These are phyloP conservation scores for Apoda limacodes DNA, from an alignment of 2,888 invertebrate species.

Conservation along the genomic window DNA sequence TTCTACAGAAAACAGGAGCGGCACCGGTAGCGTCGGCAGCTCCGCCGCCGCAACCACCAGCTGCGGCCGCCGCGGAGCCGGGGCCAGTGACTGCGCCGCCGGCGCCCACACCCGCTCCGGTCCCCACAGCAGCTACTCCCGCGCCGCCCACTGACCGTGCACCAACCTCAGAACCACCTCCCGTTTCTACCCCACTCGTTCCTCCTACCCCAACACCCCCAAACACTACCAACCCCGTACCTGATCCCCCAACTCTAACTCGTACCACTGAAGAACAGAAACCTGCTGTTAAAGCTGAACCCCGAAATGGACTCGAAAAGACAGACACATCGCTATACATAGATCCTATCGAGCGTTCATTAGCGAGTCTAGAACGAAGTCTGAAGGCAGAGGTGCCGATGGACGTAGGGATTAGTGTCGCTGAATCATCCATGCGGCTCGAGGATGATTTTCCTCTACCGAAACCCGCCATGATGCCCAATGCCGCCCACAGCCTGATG, in stretches of 20 bases:
- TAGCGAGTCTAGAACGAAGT: constrained; percentile 77
- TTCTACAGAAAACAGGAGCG: constrained; percentile 30
- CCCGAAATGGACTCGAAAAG: constrained; percentile 56
- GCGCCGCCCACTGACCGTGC: constrained; percentile 16
- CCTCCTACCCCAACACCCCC: constrained; percentile 11
- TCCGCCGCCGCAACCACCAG: constrained; percentile 17
- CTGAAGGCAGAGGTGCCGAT: constrained; percentile 69
- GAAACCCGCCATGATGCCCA: constrained; percentile 45
- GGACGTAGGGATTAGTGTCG: constrained; percentile 61
- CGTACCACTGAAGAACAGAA: constrained; percentile 32
- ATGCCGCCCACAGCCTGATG: constrained; percentile 50
- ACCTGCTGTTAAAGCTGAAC: constrained; percentile 36
- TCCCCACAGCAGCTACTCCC: constrained; percentile 12
- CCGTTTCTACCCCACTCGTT: constrained; percentile 21
- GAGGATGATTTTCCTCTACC: constrained; percentile 57
- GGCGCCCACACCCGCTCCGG: constrained; percentile 11
- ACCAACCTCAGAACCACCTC: constrained; percentile 25
- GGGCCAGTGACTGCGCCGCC: constrained; percentile 22
- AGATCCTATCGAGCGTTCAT: constrained; percentile 78
- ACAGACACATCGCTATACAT: constrained; percentile 61
- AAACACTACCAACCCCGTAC: constrained; percentile 20
- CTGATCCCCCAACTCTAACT: constrained; percentile 32
- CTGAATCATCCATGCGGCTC: constrained; percentile 57
- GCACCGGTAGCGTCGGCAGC: constrained; percentile 24
- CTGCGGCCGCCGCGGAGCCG: constrained; percentile 26